Evolutionary conservation across 1,140 invertebrate genomes (phyloP).

Genomic region (Euwallacea similis): DNA sequence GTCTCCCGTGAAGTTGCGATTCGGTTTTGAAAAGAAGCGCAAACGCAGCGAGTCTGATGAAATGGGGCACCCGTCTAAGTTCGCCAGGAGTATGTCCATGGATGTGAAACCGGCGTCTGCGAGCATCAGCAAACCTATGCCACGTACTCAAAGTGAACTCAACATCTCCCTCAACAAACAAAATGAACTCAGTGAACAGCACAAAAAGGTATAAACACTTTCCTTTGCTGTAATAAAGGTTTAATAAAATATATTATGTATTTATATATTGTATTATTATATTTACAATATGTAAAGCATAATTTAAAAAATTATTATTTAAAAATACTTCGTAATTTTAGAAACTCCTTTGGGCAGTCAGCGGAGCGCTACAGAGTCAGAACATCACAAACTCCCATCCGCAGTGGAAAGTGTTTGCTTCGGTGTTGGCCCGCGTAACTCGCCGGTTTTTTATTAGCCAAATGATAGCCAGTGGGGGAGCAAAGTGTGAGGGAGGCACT

Average conservation of each 20-base stretch:
- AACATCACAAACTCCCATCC: conserved; percentile 65
- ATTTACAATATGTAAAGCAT: too few relatives aligned
- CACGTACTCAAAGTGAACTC: conserved; percentile 43
- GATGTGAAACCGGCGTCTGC: conserved; percentile 19
- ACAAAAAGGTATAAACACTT: conserved; percentile 63
- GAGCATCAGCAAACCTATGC: conserved; percentile 10
- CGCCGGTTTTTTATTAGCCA: conserved; percentile 53
- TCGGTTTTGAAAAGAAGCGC: conserved; percentile 47
- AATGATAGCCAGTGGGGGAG: conserved; percentile 42
- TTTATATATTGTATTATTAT: not conserved
- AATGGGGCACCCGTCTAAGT: conserved; percentile 50
- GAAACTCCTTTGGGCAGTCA: conserved; percentile 73
- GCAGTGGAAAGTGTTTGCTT: conserved; percentile 65
- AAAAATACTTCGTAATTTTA: conserved; percentile 51
- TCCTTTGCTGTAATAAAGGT: conserved; percentile 1
- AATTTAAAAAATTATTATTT: not conserved
- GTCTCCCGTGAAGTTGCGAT: conserved; percentile 47
- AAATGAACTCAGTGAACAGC: conserved; percentile 60
- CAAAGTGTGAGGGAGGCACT: conserved; percentile 57
- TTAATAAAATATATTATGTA: not conserved
- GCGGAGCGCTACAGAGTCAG: conserved; percentile 64
- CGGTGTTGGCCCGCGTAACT: conserved; percentile 59
- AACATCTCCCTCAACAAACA: conserved; percentile 33
- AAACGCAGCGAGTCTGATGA: conserved; percentile 61
- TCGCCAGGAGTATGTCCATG: conserved; percentile 57